These are phyloP conservation scores for Drosophila parabipectinata DNA, from an alignment of 1,140 invertebrate species.

Conservation along the genomic window DNA sequence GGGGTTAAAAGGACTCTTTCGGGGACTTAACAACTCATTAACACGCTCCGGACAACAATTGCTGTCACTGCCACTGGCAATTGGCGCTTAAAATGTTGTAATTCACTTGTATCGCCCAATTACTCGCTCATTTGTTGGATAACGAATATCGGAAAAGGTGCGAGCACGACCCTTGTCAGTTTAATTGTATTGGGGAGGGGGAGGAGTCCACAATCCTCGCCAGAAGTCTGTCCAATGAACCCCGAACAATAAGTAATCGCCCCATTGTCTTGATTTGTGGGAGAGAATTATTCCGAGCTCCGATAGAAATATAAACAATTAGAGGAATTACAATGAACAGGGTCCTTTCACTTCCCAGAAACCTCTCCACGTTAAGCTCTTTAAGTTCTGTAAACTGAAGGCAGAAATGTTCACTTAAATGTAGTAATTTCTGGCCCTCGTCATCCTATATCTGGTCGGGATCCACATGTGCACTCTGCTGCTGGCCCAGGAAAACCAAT, in stretches of 20 bases:
- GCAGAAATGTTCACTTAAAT: constrained; percentile 24
- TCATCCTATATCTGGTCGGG: neutral
- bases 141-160: constrained; percentile 25
- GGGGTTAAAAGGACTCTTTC: constrained; percentile 40
- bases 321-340: neutral
- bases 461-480: constrained; percentile 57
- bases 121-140: constrained; percentile 53
- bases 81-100: constrained; percentile 54
- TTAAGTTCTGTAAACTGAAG: constrained; percentile 19
- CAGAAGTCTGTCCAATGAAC: neutral
- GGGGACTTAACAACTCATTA: constrained; percentile 76
- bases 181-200: constrained; percentile 46
- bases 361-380: neutral
- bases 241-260: constrained; percentile 7
- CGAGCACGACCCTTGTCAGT: constrained; percentile 55
- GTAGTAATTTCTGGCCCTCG: constrained; percentile 1
- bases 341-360: no score
- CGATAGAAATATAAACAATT: neutral
- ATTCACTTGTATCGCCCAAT: constrained; percentile 53
- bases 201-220: neutral
- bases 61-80: constrained; percentile 43
- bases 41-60: constrained; percentile 69
- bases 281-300: neutral
- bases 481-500: constrained; percentile 45
- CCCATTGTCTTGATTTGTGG: constrained; percentile 28